Conservation (phyloP, 2,113 vertebrate genomes). For the Rhombomys opimus region DNA sequence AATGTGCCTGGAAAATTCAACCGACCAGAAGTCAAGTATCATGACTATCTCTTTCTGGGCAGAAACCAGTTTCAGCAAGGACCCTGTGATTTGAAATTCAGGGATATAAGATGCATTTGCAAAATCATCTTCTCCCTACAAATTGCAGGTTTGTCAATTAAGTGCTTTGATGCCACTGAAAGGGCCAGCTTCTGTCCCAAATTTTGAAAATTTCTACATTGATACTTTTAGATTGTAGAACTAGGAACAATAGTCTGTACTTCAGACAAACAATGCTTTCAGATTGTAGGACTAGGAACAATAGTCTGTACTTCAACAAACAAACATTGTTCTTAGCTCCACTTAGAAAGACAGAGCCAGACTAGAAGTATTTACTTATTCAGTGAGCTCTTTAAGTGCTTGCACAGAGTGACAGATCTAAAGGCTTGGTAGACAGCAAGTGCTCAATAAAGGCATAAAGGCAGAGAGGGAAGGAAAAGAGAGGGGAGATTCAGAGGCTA, state of each 20-base stretch:
- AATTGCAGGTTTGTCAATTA: conserved; percentile 88
- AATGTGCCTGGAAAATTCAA: not conserved
- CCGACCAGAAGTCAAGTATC: conserved; percentile 72
- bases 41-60: conserved; percentile 86
- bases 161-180: conserved; percentile 83
- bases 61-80: conserved; percentile 90
- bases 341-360: not conserved
- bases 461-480: not conserved
- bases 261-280: conserved; percentile 37
- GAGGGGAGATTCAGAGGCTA: not conserved
- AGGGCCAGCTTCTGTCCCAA: conserved; percentile 62
- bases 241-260: conserved; percentile 14
- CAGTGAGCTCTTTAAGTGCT: not conserved
- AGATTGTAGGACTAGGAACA: conserved; percentile 73
- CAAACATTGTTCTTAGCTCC: conserved; percentile 8
- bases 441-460: not conserved
- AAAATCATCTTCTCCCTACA: conserved; percentile 86
- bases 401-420: not conserved
- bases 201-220: conserved; percentile 79
- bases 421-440: not conserved
- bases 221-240: conserved; percentile 79
- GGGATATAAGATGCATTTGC: conserved; percentile 84
- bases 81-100: conserved; percentile 87
- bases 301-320: conserved; percentile 30
- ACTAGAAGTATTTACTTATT: conserved; percentile 34